Evolutionary conservation across 2,113 vertebrate genomes (phyloP).

Genomic region (Bubo scandiacus): DNA sequence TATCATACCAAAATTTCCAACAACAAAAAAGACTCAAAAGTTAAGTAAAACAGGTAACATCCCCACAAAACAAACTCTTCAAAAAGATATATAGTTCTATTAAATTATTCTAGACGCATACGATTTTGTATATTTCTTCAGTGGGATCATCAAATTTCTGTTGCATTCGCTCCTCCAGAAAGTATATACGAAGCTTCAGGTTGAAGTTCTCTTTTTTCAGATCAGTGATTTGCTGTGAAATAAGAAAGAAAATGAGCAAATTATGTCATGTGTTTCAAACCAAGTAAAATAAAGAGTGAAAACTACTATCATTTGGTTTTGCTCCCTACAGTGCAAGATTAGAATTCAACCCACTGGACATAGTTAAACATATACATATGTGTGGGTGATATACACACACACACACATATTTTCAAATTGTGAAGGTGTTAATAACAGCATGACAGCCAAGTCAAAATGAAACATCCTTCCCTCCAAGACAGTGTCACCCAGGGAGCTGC

Average conservation of each 20-base stretch:
- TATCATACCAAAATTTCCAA: neutral
- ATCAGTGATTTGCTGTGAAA: conserved; percentile 91
- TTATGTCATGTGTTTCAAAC: neutral
- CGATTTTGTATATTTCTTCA: conserved; percentile 91
- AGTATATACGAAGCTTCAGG: conserved; percentile 97
- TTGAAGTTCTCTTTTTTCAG: conserved; percentile 99
- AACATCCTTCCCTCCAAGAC: neutral
- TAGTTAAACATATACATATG: fast-evolving
- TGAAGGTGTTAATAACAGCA: neutral
- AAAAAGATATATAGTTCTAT: neutral
- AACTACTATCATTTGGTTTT: neutral
- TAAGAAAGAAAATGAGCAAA: neutral
- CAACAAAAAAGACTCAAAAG: neutral
- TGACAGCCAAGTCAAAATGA: neutral
- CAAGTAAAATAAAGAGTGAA: neutral
- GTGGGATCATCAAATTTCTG: conserved; percentile 90
- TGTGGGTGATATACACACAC: neutral
- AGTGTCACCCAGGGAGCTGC: neutral
- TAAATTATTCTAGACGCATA: conserved; percentile 52
- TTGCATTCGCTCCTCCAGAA: conserved; percentile 94
- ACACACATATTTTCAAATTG: fast-evolving
- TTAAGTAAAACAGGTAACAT: neutral
- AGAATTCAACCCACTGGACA: neutral
- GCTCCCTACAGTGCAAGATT: neutral
- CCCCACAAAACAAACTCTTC: neutral